Percentiles rank a stretch among this genome's conserved stretches.
These are phyloP conservation scores for Latrodectus hesperus DNA, from an alignment of 2,888 invertebrate genomes.

Conservation along the genomic window DNA sequence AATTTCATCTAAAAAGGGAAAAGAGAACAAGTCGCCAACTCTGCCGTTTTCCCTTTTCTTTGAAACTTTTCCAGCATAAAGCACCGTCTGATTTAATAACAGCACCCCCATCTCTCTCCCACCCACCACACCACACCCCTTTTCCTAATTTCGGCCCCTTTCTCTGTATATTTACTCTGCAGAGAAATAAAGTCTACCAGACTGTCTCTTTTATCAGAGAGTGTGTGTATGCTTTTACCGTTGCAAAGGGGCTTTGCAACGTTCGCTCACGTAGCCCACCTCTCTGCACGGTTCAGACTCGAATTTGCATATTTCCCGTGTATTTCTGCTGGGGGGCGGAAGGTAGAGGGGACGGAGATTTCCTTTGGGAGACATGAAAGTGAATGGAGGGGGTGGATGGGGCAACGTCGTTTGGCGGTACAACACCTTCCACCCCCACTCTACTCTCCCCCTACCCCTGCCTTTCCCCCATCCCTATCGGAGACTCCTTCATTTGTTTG, in stretches of 20 bases:
- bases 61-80: constrained; percentile 30
- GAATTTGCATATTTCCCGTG: constrained; percentile 68
- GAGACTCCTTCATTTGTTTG: constrained; percentile 40
- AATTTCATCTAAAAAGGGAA: neutral
- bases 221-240: constrained; percentile 28
- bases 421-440: constrained; percentile 49
- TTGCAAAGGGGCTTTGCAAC: constrained; percentile 22
- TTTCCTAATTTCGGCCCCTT: constrained; percentile 57
- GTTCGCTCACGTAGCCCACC: constrained; percentile 35
- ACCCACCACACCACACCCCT: constrained; percentile 26
- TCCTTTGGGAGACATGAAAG: constrained; percentile 68
- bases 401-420: constrained; percentile 41
- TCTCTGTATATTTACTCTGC: constrained; percentile 64
- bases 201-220: constrained; percentile 58
- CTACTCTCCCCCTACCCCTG: neutral
- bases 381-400: constrained; percentile 29
- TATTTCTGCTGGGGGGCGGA: constrained; percentile 50
- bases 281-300: constrained; percentile 17
- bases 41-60: constrained; percentile 1
- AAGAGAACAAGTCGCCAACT: constrained; percentile 10
- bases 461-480: constrained; percentile 41
- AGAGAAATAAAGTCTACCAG: constrained; percentile 61
- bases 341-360: constrained; percentile 33
- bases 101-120: constrained; percentile 33
- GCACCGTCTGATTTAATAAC: constrained; percentile 57